Conservation (phyloP, 2,797 vertebrate species). For the Falco peregrinus region DNA sequence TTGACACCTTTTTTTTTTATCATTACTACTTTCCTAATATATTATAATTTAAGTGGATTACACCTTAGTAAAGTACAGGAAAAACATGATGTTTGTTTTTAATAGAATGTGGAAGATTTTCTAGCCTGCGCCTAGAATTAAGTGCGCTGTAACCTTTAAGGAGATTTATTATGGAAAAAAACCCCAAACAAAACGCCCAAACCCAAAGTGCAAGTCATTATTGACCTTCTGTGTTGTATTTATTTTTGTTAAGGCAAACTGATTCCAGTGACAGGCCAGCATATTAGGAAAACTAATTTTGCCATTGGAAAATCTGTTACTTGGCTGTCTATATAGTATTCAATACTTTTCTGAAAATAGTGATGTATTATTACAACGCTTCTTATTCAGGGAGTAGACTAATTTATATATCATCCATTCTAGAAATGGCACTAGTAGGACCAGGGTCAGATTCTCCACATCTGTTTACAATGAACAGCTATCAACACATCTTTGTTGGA, state of each 20-base stretch:
- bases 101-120: not conserved
- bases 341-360: not conserved
- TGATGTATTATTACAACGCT: not conserved
- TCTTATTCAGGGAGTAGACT: not conserved
- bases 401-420: not conserved
- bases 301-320: not conserved
- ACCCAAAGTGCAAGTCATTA: not conserved
- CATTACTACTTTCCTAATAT: not conserved
- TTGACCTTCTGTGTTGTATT: not conserved
- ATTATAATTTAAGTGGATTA: not conserved
- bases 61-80: not conserved
- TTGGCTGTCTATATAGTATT: not conserved
- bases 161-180: not conserved
- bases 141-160: not conserved
- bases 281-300: constrained; percentile 1
- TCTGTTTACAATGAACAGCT: not conserved
- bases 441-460: not conserved
- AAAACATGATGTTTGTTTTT: not conserved
- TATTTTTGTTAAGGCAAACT: not conserved
- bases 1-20: not conserved
- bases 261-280: not conserved
- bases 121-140: not conserved
- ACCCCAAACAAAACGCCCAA: not conserved
- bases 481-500: constrained; percentile 1
- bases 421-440: not conserved